A percentile compares a stretch with the other conserved stretches of the same genome.
Conservation (phyloP, 2,888 invertebrate species). For the Thalpophila matura region DNA sequence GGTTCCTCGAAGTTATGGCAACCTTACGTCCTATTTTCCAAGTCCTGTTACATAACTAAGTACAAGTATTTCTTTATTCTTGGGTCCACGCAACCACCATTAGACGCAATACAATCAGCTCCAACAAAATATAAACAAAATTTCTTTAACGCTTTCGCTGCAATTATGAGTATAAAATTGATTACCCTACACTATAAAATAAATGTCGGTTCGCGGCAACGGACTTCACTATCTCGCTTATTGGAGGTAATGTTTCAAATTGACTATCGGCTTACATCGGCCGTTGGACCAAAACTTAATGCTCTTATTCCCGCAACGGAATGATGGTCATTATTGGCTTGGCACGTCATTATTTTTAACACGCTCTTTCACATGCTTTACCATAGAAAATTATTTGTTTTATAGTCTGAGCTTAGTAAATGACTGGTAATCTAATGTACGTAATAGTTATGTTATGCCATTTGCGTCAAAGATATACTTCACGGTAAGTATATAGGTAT, state of each 20-base stretch:
- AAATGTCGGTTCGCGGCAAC: conserved; percentile 72
- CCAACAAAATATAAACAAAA: conserved; percentile 68
- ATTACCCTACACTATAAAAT: conserved; percentile 74
- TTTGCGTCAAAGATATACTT: conserved; percentile 5
- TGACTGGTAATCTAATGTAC: conserved; percentile 21
- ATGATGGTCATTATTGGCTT: conserved; percentile 67
- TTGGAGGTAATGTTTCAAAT: conserved; percentile 73
- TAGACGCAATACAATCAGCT: conserved; percentile 36
- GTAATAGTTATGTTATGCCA: conserved; percentile 7
- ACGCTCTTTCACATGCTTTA: conserved; percentile 49
- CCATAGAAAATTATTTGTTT: conserved; percentile 50
- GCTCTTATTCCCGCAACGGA: conserved; percentile 65
- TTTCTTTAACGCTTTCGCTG: conserved; percentile 77
- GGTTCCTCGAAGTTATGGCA: too few relatives aligned
- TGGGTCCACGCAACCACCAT: conserved; percentile 46
- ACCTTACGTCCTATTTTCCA: too few relatives aligned
- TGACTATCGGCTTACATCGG: conserved; percentile 69
- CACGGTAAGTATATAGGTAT: background rate
- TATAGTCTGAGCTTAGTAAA: conserved; percentile 33
- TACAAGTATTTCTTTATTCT: conserved; percentile 35
- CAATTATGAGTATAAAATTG: conserved; percentile 76
- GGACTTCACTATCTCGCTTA: conserved; percentile 69
- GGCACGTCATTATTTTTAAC: conserved; percentile 66
- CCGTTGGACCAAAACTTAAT: conserved; percentile 68
- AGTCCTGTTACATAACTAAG: conserved; percentile 21